These are phyloP conservation scores for Globodera rostochiensis DNA, from an alignment of 1,140 invertebrate species.

Conservation along the genomic window DNA sequence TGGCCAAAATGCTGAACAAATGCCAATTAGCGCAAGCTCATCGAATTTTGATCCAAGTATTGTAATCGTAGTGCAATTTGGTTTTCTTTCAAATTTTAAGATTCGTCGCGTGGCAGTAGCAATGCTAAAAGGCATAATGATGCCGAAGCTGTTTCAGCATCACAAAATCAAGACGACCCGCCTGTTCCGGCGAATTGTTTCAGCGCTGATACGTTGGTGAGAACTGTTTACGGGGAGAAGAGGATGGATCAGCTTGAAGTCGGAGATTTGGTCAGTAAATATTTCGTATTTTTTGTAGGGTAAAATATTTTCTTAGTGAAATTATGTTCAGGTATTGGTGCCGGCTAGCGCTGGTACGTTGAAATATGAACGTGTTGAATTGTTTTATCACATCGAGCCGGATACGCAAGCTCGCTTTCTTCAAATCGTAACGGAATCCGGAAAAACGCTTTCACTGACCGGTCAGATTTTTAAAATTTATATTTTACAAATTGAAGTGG, in stretches of 20 bases:
- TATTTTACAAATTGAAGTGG: not conserved
- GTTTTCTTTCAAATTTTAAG: too few relatives aligned
- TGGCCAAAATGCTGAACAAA: too few relatives aligned
- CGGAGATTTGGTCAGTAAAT: slow-evolving; percentile 32
- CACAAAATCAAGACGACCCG: slow-evolving; percentile 8
- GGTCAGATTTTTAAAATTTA: slow-evolving; percentile 25
- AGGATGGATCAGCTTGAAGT: slow-evolving; percentile 49
- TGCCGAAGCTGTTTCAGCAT: not conserved
- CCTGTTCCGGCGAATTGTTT: slow-evolving; percentile 33
- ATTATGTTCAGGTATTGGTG: slow-evolving; percentile 39
- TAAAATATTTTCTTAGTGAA: not conserved
- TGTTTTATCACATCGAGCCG: slow-evolving; percentile 55
- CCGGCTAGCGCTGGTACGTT: slow-evolving; percentile 41
- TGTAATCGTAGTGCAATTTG: too few relatives aligned
- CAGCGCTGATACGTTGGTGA: slow-evolving; percentile 49
- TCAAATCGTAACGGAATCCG: slow-evolving; percentile 42
- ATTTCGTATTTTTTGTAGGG: not conserved
- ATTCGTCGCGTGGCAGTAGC: not conserved
- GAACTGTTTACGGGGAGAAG: slow-evolving; percentile 42
- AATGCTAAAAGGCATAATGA: not conserved
- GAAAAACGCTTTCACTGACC: slow-evolving; percentile 51
- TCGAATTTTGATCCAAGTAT: too few relatives aligned
- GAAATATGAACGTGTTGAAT: slow-evolving; percentile 54
- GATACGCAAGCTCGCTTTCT: slow-evolving; percentile 42
- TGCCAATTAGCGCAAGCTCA: too few relatives aligned